phyloP scores from a whole-genome alignment of 1,140 invertebrate species.

The Coenobita brevimanus region DNA sequence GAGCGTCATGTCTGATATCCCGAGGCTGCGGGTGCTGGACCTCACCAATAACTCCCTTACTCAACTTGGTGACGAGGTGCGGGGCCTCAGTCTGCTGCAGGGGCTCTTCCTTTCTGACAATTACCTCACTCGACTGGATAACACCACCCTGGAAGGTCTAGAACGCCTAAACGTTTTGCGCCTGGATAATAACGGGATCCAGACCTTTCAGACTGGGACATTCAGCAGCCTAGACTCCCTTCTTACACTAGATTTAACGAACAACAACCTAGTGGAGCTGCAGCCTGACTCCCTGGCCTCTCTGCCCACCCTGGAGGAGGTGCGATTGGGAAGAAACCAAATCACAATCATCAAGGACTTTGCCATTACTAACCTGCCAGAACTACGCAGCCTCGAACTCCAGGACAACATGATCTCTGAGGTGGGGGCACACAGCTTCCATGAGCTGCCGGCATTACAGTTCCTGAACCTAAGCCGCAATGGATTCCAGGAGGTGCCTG shows the following conservation, averaged over 20 bases:
- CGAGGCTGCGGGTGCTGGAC: conserved; percentile 69
- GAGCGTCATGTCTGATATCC: conserved; percentile 27
- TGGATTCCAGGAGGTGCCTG: conserved; percentile 77
- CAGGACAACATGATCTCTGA: conserved; percentile 84
- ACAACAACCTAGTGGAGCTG: conserved; percentile 71
- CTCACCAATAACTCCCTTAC: conserved; percentile 70
- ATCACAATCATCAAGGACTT: conserved; percentile 78
- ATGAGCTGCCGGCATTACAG: conserved; percentile 84
- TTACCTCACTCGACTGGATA: conserved; percentile 70
- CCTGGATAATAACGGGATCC: conserved; percentile 78
- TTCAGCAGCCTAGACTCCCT: conserved; percentile 81
- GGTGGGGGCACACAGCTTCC: conserved; percentile 83
- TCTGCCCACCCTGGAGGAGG: conserved; percentile 44
- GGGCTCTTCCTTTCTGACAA: conserved; percentile 84
- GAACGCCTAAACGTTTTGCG: conserved; percentile 67
- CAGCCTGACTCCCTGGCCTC: conserved; percentile 47
- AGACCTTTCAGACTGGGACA: conserved; percentile 80
- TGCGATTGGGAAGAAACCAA: conserved; percentile 76
- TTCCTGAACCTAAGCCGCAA: conserved; percentile 83
- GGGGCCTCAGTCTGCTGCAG: conserved; percentile 80
- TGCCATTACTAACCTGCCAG: conserved; percentile 79
- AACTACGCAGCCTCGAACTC: conserved; percentile 82
- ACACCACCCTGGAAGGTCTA: conserved; percentile 59
- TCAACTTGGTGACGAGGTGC: conserved; percentile 54
- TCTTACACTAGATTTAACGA: conserved; percentile 80